Evolutionary conservation across 2,113 vertebrate species (phyloP), one percentile per base, ranked within the genome.

Genomic region (Erythrolamprus reginae): DNA sequence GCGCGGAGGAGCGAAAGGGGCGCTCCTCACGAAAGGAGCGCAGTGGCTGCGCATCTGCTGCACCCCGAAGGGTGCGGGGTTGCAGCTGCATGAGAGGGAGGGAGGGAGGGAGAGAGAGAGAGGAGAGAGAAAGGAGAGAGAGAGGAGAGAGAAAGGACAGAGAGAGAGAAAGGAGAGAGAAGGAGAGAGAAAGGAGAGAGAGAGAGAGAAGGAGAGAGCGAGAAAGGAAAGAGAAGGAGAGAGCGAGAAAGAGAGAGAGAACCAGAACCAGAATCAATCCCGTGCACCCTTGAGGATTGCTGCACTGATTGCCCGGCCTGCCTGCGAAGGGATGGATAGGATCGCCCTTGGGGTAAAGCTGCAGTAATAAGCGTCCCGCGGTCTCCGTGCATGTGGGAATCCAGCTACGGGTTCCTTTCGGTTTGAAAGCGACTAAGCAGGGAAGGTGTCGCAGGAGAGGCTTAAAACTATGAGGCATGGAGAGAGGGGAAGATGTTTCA

Each of bases 361-460:
- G 70, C 70, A 38, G 70, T 8, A 38, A 77, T 19, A 6, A 77
- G 17, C 33, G 70, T 88, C 87, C 24, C 45, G 38, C 45, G 33
- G 38, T 2, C 7, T 65, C 47, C 42, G 10, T n/a, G 87, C 45
- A 48, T 10, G 15, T 50, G 56, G 45, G 87, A 65, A 88, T 28
- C 8, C 0, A 26, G 26, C 3, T 24, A 1, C 15, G 10, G 19
- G 0, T 9, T 26, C 8, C 4, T 8, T 38, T 2, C 13, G 4
- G 48, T 28, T n/a, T 48, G n/a, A 50, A n/a, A 28, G 33, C 33
- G 70, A 42, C 70, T 38, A 77, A 77, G 33, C 70, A 42, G 70
- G 38, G 33, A 77, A 38, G 65, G 65, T 38, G 65, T 33, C n/a
- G 15, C 65, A 8, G 38, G 65, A 21, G 33, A 77, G 65, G 6